A percentile compares a stretch with the other conserved stretches of the same genome.
These are phyloP conservation scores for Orthonyx spaldingii DNA, from an alignment of 2,113 vertebrate genomes.

Conservation along the genomic window DNA sequence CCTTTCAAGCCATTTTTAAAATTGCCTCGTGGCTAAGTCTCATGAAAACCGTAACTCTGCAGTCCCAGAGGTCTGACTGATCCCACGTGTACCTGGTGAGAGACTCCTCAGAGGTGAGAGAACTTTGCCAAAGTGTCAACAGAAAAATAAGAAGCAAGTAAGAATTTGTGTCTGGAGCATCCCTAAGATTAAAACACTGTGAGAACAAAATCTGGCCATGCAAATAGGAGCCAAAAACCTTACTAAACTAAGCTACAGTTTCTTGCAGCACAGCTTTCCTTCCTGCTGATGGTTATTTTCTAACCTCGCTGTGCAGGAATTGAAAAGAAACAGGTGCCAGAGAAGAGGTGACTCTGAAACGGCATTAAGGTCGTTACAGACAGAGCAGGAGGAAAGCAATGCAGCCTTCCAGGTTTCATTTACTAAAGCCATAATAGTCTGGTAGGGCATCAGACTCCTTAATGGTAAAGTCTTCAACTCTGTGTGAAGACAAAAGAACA, in stretches of 20 bases:
- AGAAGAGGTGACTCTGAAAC: background rate
- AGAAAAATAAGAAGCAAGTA: background rate
- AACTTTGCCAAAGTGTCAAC: background rate
- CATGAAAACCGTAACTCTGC: background rate
- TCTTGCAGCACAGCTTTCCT: background rate
- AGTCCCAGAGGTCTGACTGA: background rate
- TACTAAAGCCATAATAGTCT: background rate
- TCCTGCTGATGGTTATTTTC: background rate
- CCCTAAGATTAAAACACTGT: background rate
- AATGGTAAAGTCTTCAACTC: background rate
- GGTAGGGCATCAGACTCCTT: background rate
- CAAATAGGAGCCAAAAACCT: background rate
- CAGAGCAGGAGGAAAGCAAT: background rate
- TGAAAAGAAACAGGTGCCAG: background rate
- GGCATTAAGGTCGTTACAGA: background rate
- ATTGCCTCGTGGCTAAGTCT: background rate
- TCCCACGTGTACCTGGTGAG: background rate
- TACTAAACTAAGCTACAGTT: background rate
- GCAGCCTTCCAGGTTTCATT: background rate
- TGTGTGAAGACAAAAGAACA: background rate
- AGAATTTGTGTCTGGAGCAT: background rate
- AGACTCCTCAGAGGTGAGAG: background rate
- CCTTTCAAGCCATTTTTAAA: background rate
- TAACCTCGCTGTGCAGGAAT: background rate
- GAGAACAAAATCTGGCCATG: background rate